Conservation (phyloP, 2,888 invertebrate genomes). For the Protonemura montana region DNA sequence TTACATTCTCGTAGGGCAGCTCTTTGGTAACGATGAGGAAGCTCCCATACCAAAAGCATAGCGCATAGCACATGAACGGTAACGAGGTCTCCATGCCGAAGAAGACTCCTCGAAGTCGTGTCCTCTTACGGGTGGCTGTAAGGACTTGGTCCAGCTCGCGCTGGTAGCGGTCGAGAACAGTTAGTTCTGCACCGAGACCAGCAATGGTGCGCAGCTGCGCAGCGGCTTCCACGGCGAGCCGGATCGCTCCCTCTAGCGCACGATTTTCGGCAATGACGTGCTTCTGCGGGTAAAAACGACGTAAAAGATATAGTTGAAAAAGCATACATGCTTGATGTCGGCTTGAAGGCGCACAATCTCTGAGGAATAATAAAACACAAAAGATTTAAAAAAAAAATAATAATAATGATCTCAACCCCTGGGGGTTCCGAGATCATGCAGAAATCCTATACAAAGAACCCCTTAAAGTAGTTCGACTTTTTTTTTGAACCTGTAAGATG, state of each 20-base stretch:
- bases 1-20: constrained; percentile 71
- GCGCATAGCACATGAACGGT: constrained; percentile 75
- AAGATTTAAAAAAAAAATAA: no score
- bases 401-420: no score
- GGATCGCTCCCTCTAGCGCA: neutral
- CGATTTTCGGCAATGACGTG: neutral
- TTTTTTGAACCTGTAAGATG: no score
- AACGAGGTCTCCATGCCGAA: constrained; percentile 76
- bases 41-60: constrained; percentile 77
- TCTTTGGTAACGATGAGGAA: constrained; percentile 69
- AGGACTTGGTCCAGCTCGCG: constrained; percentile 64
- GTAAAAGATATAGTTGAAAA: no score
- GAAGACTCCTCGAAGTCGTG: constrained; percentile 71
- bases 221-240: constrained; percentile 77
- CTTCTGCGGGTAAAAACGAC: neutral
- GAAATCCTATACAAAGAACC: no score
- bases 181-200: constrained; percentile 71
- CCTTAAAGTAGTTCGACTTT: no score
- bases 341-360: no score
- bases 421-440: no score
- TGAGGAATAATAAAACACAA: no score
- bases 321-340: no score
- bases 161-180: constrained; percentile 68
- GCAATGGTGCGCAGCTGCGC: constrained; percentile 75
- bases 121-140: constrained; percentile 61